Evolutionary conservation across 1,140 invertebrate genomes (phyloP).

Genomic region (Drosophila orosa): DNA sequence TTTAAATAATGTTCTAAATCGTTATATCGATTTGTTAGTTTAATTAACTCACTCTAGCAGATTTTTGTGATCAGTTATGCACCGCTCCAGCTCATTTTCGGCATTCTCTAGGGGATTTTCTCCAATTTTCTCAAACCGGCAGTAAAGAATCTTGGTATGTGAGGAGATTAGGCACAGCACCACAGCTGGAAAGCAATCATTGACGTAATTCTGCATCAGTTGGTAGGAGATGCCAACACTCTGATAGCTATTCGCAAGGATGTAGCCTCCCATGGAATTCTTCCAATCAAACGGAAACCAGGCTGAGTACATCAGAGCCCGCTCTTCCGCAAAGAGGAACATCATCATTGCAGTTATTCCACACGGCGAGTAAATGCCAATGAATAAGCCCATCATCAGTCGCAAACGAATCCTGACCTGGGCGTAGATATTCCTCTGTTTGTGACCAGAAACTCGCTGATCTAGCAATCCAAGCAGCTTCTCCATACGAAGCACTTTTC

Average conservation of each 20-base stretch:
- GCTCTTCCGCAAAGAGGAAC: conserved; percentile 33
- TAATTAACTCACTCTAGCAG: conserved; percentile 54
- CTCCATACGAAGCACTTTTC: conserved; percentile 41
- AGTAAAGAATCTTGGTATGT: conserved; percentile 50
- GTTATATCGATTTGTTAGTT: no score
- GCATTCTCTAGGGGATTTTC: background rate
- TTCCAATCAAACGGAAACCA: conserved; percentile 66
- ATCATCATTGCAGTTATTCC: conserved; percentile 36
- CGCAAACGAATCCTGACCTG: conserved; percentile 24
- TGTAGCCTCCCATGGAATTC: conserved; percentile 19
- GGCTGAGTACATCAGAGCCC: conserved; percentile 53
- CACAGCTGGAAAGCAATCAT: conserved; percentile 55
- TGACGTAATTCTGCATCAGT: conserved; percentile 50
- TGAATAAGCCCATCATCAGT: conserved; percentile 19
- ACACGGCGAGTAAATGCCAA: conserved; percentile 22
- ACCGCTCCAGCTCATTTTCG: conserved; percentile 39
- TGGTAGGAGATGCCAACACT: conserved; percentile 25
- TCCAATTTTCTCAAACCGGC: conserved; percentile 41
- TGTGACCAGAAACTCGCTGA: conserved; percentile 3
- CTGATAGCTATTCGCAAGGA: conserved; percentile 52
- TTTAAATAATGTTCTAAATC: no score
- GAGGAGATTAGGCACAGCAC: conserved; percentile 52
- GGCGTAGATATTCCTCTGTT: conserved; percentile 26
- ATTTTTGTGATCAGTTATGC: conserved; percentile 61
- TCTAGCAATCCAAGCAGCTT: conserved; percentile 39